These are phyloP conservation scores for Loris lydekkerianus DNA, from an alignment of 2,797 vertebrate genomes.

Conservation along the genomic window DNA sequence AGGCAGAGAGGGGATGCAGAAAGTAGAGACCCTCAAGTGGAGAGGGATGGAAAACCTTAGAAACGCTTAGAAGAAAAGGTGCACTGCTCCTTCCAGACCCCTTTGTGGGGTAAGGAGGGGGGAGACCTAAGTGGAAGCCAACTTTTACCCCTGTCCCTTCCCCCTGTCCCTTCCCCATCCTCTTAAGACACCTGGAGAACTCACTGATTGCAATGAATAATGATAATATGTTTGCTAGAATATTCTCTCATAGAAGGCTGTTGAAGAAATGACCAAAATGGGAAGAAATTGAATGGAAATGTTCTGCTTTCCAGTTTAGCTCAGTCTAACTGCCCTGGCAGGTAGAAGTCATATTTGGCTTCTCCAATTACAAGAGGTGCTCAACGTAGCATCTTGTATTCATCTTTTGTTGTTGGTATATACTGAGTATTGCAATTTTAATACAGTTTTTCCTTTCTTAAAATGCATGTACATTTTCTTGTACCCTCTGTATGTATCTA, in stretches of 20 bases:
- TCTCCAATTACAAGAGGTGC: too few relatives aligned
- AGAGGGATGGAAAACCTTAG: not conserved
- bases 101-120: not conserved
- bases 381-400: too few relatives aligned
- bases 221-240: not conserved
- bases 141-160: not conserved
- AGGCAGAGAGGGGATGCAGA: not conserved
- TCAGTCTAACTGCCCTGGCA: not conserved
- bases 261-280: not conserved
- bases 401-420: too few relatives aligned
- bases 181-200: not conserved
- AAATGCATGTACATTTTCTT: too few relatives aligned
- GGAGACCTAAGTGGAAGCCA: not conserved
- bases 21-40: not conserved
- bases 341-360: too few relatives aligned
- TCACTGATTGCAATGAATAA: not conserved
- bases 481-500: not conserved
- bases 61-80: not conserved
- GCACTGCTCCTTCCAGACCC: not conserved
- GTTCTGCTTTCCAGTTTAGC: not conserved
- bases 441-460: too few relatives aligned
- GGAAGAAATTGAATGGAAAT: not conserved
- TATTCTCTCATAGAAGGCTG: not conserved
- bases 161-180: rapidly evolving
- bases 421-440: too few relatives aligned